Base-by-base conservation (phyloP, 2,797 vertebrate species). In the Molossus molossus region DNA sequence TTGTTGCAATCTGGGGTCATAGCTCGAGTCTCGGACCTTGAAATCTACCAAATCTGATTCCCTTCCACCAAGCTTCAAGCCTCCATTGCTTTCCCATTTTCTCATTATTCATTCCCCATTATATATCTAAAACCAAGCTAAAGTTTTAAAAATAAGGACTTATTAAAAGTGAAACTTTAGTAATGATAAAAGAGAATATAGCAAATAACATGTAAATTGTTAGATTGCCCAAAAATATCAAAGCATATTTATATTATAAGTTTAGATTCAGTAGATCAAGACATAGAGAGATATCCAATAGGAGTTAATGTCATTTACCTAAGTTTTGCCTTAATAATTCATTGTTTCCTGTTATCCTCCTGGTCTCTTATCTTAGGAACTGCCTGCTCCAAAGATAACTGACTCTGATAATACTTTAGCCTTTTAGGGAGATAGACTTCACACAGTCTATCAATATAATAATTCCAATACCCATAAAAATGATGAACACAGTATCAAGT, bases 91-190 rank as follows among this genome's bases (percentile, higher is more conserved):
- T 82, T 79, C 53, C 53, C 13, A 18, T 93, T 87, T 80, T 20
- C 27, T 82, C 27, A 29, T 57, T 55, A 40, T 50, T 67, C 91
- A 25, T 79, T 90, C 14, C 23, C 27, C 60, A 1, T 4, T 55
- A 11, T 58, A 62, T 3, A 70, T 55, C 27, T 55, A 45, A 88
- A 95, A 67, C 15, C 48, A 90, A 72, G 10, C 62, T 64, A 73
- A 89, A 70, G 7, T 75, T 90, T 86, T 92, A 29, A 76, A 92
- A 81, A 87, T 45, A 83, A 90, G 40, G 50, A 73, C 18, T 40
- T 62, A 70, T 29, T 80, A 86, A 92, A 93, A 10, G 9, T 81
- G 37, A 76, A 87, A 91, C 9, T 86, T 85, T 25, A 88, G 27
- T 67, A 88, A 70, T 55, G 14, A 76, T 87, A 91, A 92, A 73